A percentile compares a stretch with the other conserved stretches of the same genome.
Evolutionary conservation across 2,113 vertebrate genomes (phyloP).

Genomic region (Sula dactylatra): DNA sequence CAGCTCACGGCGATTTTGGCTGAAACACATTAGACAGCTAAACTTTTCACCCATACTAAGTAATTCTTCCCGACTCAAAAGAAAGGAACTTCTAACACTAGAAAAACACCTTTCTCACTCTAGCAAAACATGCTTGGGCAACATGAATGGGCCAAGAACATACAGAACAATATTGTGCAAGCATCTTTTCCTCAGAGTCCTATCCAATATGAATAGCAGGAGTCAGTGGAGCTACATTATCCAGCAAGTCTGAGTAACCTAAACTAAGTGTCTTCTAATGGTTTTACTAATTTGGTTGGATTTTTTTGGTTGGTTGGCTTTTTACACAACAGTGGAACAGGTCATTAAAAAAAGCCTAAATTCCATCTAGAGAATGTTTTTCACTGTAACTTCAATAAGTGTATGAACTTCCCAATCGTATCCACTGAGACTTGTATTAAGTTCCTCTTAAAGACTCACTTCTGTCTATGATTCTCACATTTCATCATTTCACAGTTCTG

Average conservation of each 20-base stretch:
- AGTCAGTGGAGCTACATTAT: neutral
- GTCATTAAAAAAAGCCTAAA: neutral
- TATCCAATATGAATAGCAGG: neutral
- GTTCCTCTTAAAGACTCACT: neutral
- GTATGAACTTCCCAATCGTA: neutral
- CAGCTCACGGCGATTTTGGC: neutral
- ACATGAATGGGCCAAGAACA: neutral
- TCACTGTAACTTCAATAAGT: neutral
- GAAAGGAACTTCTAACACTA: neutral
- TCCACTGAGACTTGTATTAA: neutral
- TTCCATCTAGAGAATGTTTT: neutral
- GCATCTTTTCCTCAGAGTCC: neutral
- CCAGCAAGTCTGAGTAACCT: neutral
- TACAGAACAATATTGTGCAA: neutral
- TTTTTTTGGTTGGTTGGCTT: neutral
- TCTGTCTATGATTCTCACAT: neutral
- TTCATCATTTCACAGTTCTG: neutral
- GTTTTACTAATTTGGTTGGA: neutral
- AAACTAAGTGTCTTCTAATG: neutral
- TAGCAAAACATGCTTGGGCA: neutral
- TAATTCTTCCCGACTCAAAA: neutral
- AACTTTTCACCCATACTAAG: neutral
- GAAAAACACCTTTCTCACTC: neutral
- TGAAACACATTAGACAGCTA: neutral
- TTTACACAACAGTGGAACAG: neutral